Base-by-base conservation (phyloP, 2,888 invertebrate species). In the Eueremaeus valkanovi region DNA sequence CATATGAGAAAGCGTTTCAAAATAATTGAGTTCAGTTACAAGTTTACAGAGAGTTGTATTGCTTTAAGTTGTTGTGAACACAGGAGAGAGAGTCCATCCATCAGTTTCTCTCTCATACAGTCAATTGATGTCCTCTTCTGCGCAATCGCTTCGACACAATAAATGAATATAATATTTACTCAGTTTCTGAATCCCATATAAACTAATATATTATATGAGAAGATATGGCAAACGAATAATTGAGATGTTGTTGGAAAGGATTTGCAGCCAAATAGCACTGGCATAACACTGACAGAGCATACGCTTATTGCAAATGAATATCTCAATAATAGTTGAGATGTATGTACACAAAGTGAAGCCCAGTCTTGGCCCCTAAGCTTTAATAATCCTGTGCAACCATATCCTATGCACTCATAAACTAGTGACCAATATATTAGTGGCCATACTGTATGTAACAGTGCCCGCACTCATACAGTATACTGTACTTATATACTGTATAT, bases 391-490 rank as follows among this genome's bases (percentile, higher is more conserved):
- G 42, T 24, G 42, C 21, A 68, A 40, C 21, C 68, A 68, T 68
- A 68, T n/a, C n/a, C 68, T 68, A 68, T 24, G 42, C 21, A 68
- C 68, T 40, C 68, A 68, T 68, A 68, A 68, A 68, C 68, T 68
- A 68, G 68, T 68, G 68, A 68, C 68, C 68, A 68, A 68, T 68
- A 68, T 68, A 68, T 68, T 68, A 40, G 68, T 63, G 61, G 21
- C 3, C 21, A 27, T 55, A 5, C n/a, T n/a, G n/a, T n/a, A n/a
- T n/a, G n/a, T n/a, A n/a, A n/a, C 55, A 55, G 55, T 55, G 55
- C 55, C 24, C 45, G 16, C 16, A 45, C 45, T 16, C 45, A 45
- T 45, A 45, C 45, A 27, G 24, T 51, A 5, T 18, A 3, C 51
- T 9, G n/a, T 18, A 3, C 51, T 9, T 18, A 51, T 16, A 51